Evolutionary conservation across 2,113 vertebrate species (phyloP), one percentile per base, ranked within the genome.

Genomic region (Pelecanoides urinatrix): DNA sequence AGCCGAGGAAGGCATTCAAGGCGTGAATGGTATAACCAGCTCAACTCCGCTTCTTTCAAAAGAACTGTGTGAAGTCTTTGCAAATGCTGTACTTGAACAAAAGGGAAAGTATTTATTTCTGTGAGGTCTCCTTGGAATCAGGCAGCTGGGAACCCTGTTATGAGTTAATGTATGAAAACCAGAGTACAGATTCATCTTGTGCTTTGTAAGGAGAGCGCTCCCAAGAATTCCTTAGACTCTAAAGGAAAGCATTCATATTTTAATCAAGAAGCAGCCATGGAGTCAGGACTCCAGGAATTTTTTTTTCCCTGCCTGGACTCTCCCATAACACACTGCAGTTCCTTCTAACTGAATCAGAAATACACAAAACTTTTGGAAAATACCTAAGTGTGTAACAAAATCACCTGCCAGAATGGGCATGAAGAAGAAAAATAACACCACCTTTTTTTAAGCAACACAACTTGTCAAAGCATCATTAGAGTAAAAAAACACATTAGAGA

Each of bases 61-160:
- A 50, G 93, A 92, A 17, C 88, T 9, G 53, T 52, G 94, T 86
- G 90, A 96, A 92, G 94, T 26, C 86, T 89, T 67, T 88, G 71
- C 79, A 70, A 91, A 88, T 2, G 47, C 62, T 67, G 63, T 49
- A 47, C 78, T 70, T 18, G 20, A 95, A 97, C 96, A 97, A 95
- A 95, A 90, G 88, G 79, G 86, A 34, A 89, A 94, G 80, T 70
- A 86, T 97, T 96, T 86, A 84, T 92, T 93, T 92, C 94, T 95
- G 88, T 61, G 94, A 90, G 92, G 94, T 95, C 94, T 94, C 94
- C 93, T 61, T 76, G 94, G 92, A 93, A 96, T 10, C 75, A 79
- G 94, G 92, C 94, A 96, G 92, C 94, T 97, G 97, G 67, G 95
- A 96, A 81, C 73, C 68, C 70, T 62, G 92, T 89, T 89, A 93